A percentile compares a stretch with the other conserved stretches of the same genome.
phyloP scores from a whole-genome alignment of 2,113 vertebrate species.

The Antechinus stuartii region DNA sequence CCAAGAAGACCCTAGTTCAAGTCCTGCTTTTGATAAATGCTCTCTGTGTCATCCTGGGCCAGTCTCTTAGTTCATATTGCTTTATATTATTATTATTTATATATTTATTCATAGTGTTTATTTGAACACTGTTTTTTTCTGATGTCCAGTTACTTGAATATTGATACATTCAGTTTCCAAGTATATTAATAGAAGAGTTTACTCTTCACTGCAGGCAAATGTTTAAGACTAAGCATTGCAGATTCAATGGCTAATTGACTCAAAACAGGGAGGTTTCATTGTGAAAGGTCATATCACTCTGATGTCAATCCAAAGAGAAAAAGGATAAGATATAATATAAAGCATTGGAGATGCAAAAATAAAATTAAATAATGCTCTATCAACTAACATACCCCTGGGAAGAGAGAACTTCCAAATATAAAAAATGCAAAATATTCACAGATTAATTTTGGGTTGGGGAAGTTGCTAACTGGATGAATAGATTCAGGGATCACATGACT shows the following conservation, averaged over 20 bases:
- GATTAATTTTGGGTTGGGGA: neutral
- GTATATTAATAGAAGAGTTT: too few species aligned
- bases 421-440: neutral
- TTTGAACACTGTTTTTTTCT: neutral
- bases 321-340: neutral
- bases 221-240: neutral
- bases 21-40: neutral
- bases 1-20: neutral
- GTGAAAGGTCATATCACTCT: neutral
- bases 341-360: neutral
- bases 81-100: too few species aligned
- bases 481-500: neutral
- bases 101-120: neutral
- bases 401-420: neutral
- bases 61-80: neutral
- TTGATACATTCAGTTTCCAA: neutral
- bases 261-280: neutral
- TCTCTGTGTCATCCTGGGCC: neutral
- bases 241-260: neutral
- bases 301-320: neutral
- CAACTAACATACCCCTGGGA: neutral
- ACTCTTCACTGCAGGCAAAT: neutral
- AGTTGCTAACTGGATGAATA: neutral
- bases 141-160: neutral
- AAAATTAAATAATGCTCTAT: neutral